These are phyloP conservation scores for Sialia sialis DNA, from an alignment of 2,113 vertebrate species.

Conservation along the genomic window DNA sequence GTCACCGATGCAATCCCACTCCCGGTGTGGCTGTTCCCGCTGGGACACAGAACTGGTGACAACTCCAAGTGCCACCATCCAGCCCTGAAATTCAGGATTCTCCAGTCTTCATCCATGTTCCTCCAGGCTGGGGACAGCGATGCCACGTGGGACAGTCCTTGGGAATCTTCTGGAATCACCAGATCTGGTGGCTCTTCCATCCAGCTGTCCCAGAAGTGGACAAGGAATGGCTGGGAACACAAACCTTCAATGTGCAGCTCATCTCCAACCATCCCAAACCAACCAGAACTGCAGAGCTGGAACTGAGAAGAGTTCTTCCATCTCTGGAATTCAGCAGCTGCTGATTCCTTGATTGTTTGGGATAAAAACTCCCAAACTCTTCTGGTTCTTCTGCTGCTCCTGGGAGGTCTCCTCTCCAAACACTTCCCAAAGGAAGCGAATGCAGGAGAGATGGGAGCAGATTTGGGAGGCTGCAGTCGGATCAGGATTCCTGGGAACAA, in stretches of 20 bases:
- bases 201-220: fast-evolving
- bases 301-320: fast-evolving
- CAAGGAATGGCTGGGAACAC: neutral
- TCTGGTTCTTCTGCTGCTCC: neutral
- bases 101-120: no score
- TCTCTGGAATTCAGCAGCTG: neutral
- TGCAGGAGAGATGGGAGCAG: neutral
- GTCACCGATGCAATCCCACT: fast-evolving
- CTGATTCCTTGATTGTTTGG: neutral
- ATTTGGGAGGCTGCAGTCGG: fast-evolving
- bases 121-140: fast-evolving
- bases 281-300: neutral
- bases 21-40: fast-evolving
- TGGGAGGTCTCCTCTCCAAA: fast-evolving
- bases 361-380: neutral
- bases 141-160: fast-evolving
- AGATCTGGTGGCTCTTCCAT: fast-evolving
- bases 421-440: neutral
- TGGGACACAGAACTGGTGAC: neutral
- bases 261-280: fast-evolving
- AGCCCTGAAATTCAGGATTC: neutral
- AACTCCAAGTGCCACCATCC: fast-evolving
- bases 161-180: neutral
- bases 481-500: neutral
- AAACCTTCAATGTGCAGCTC: neutral